phyloP scores from a whole-genome alignment of 2,113 vertebrate species.

The Pseudopipra pipra region DNA sequence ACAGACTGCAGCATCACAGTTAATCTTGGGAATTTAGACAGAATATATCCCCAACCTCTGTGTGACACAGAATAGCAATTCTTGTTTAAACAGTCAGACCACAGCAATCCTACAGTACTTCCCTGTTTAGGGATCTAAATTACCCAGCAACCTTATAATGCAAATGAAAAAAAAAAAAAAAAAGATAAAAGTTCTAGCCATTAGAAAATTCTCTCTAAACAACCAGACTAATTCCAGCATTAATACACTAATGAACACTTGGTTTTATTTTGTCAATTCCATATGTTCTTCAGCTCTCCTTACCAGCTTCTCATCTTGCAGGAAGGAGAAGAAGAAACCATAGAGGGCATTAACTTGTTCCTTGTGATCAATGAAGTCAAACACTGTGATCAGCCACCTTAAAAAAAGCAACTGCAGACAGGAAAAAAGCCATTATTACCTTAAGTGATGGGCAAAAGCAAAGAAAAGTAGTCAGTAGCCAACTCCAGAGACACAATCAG shows the following conservation, averaged over 20 bases:
- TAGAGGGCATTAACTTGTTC: conserved; percentile 87
- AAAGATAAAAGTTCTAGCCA: not conserved
- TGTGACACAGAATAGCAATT: not conserved
- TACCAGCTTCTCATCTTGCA: conserved; percentile 89
- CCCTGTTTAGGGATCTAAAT: not conserved
- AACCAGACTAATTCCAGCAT: not conserved
- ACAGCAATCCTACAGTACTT: not conserved
- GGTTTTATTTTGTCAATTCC: not conserved
- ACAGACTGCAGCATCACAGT: not conserved
- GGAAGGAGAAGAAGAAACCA: conserved; percentile 89
- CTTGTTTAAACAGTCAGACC: not conserved
- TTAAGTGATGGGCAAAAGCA: not conserved
- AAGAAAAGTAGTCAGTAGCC: not conserved
- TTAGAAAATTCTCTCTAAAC: not conserved
- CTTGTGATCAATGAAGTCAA: conserved; percentile 90
- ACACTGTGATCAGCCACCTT: conserved; percentile 90
- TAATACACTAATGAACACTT: not conserved
- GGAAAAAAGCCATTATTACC: not conserved
- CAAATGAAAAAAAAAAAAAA: not conserved
- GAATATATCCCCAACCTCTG: not conserved
- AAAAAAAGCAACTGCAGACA: conserved; percentile 83
- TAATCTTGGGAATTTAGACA: not conserved
- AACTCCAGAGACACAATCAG: not conserved
- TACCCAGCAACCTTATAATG: not conserved
- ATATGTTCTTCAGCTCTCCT: conserved; percentile 29